phyloP scores from a whole-genome alignment of 2,113 vertebrate species.

The Austrofundulus limnaeus region DNA sequence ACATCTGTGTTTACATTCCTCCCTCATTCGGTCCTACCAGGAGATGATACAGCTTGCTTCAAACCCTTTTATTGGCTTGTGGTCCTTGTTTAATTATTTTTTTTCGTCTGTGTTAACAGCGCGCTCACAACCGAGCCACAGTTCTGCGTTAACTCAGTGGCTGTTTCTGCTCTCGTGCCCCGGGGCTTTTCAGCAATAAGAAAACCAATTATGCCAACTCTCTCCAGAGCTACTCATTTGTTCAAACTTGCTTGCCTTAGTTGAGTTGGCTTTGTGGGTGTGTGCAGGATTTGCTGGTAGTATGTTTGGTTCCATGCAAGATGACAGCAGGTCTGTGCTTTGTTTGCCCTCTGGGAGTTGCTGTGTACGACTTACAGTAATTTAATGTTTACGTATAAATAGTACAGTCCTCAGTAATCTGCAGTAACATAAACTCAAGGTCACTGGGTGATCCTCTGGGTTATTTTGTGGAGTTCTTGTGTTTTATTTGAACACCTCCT shows the following conservation, averaged over 20 bases:
- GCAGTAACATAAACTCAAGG: conserved; percentile 18
- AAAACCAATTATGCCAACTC: conserved; percentile 58
- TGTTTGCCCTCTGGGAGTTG: conserved; percentile 25
- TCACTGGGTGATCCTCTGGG: conserved; percentile 14
- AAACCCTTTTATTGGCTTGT: conserved; percentile 26
- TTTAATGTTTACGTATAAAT: conserved; percentile 3
- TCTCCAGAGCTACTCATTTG: conserved; percentile 57
- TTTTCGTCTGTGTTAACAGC: conserved; percentile 35
- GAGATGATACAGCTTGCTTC: conserved; percentile 33
- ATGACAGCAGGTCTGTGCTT: conserved; percentile 34
- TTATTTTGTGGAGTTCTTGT: conserved; percentile 11
- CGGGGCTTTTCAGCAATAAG: conserved; percentile 58
- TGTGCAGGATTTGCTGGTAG: conserved; percentile 35
- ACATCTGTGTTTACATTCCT: background rate
- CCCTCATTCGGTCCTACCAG: conserved; percentile 2
- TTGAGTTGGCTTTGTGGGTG: conserved; percentile 39
- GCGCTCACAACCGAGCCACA: conserved; percentile 44
- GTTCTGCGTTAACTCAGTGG: conserved; percentile 31
- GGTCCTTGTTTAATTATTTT: conserved; percentile 47
- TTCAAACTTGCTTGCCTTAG: conserved; percentile 61
- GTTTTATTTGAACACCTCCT: background rate
- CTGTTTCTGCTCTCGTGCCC: conserved; percentile 48
- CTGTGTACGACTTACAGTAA: conserved; percentile 1
- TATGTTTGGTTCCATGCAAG: conserved; percentile 24
- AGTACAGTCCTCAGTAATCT: conserved; percentile 1